Evolutionary conservation across 1,140 invertebrate genomes (phyloP).

Genomic region (Cherax quadricarinatus): DNA sequence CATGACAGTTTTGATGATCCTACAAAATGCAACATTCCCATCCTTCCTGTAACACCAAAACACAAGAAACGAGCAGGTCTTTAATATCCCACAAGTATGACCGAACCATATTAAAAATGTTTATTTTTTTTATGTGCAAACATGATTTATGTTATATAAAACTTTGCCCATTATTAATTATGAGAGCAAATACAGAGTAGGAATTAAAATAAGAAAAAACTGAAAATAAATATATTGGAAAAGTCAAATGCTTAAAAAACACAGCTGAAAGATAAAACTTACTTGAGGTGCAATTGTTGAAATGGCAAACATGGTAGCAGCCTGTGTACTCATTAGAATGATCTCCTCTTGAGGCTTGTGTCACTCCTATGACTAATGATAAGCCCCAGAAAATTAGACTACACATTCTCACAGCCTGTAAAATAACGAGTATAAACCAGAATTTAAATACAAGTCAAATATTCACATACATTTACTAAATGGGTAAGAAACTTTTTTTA

Average conservation of each 20-base stretch:
- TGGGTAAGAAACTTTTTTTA: too few relatives aligned
- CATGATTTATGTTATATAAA: too few relatives aligned
- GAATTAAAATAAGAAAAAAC: not conserved
- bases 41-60: too few relatives aligned
- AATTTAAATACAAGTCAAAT: not conserved
- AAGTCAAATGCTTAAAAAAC: not conserved
- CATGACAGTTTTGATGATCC: too few relatives aligned
- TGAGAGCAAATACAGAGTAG: too few relatives aligned
- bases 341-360: slow-evolving; percentile 62
- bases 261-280: not conserved
- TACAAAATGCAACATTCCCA: too few relatives aligned
- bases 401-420: not conserved
- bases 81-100: too few relatives aligned
- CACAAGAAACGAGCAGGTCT: too few relatives aligned
- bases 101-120: too few relatives aligned
- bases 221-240: not conserved
- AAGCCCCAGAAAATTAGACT: not conserved
- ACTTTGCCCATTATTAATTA: too few relatives aligned
- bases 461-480: too few relatives aligned
- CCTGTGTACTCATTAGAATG: slow-evolving; percentile 66
- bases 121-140: too few relatives aligned
- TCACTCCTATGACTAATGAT: not conserved
- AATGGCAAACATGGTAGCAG: slow-evolving; percentile 68
- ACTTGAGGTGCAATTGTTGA: slow-evolving; percentile 68
- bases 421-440: not conserved